Evolutionary conservation across 2,888 invertebrate genomes (phyloP).

Genomic region (Agapetus fuscipes): DNA sequence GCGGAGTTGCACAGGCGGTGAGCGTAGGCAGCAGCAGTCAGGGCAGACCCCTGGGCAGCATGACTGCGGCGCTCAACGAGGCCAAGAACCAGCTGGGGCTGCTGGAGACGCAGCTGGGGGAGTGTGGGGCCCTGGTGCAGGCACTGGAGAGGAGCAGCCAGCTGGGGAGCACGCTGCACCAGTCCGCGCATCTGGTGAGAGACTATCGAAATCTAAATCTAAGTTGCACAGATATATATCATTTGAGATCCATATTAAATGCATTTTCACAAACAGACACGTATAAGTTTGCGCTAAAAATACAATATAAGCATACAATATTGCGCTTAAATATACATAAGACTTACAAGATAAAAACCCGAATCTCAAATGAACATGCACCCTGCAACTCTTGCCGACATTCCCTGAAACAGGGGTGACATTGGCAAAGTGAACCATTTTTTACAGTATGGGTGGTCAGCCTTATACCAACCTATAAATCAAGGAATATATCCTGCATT

Average conservation of each 20-base stretch:
- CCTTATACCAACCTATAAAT: too few relatives aligned
- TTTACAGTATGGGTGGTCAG: too few relatives aligned
- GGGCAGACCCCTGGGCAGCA: slow-evolving; percentile 29
- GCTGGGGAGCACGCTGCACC: slow-evolving; percentile 38
- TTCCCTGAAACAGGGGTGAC: too few relatives aligned
- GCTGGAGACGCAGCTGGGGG: slow-evolving; percentile 47
- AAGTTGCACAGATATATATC: too few relatives aligned
- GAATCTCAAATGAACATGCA: too few relatives aligned
- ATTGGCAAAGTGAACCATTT: too few relatives aligned
- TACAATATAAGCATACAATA: not conserved
- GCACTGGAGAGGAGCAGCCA: slow-evolving; percentile 40
- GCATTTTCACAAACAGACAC: too few relatives aligned
- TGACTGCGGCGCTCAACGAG: slow-evolving; percentile 48
- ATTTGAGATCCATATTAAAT: too few relatives aligned
- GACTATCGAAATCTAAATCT: not conserved
- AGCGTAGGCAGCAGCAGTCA: slow-evolving; percentile 19
- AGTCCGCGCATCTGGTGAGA: slow-evolving; percentile 42
- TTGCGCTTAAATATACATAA: too few relatives aligned
- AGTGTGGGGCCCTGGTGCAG: slow-evolving; percentile 40
- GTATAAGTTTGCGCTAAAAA: not conserved
- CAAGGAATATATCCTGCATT: too few relatives aligned
- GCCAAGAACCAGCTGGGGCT: slow-evolving; percentile 43
- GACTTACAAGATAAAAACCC: too few relatives aligned
- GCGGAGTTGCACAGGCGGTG: slow-evolving; percentile 11
- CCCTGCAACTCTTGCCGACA: too few relatives aligned